These are phyloP conservation scores for Illadopsis cleaveri DNA, from an alignment of 2,113 vertebrate genomes.

Conservation along the genomic window DNA sequence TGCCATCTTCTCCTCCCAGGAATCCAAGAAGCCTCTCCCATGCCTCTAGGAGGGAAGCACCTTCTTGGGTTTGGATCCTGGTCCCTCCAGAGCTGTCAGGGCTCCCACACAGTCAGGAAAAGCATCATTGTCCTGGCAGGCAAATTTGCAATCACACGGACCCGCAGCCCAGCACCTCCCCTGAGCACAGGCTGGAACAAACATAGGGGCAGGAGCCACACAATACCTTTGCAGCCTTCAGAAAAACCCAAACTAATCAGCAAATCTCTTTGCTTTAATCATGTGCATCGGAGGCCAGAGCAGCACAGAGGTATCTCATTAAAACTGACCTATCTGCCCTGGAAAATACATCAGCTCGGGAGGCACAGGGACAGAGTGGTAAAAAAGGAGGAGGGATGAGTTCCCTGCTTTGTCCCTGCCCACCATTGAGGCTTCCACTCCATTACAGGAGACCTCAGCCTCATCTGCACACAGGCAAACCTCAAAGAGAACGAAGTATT, in stretches of 20 bases:
- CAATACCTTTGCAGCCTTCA: neutral
- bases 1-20: neutral
- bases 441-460: neutral
- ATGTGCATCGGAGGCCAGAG: neutral
- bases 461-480: neutral
- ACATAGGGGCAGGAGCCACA: neutral
- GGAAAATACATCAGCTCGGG: neutral
- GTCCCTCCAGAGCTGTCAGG: neutral
- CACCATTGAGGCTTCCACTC: neutral
- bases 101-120: neutral
- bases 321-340: neutral
- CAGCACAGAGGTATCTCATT: neutral
- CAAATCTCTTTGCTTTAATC: neutral
- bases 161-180: neutral
- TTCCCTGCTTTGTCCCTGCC: neutral
- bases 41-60: neutral
- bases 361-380: neutral
- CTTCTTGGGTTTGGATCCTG: neutral
- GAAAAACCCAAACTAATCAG: neutral
- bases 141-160: rapidly evolving
- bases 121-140: neutral
- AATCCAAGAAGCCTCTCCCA: neutral
- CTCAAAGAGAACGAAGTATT: neutral
- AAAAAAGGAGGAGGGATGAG: neutral
- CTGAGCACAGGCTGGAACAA: neutral